Evolutionary conservation across 1,140 invertebrate genomes (phyloP).

Genomic region (Drosophila nigromelanica): DNA sequence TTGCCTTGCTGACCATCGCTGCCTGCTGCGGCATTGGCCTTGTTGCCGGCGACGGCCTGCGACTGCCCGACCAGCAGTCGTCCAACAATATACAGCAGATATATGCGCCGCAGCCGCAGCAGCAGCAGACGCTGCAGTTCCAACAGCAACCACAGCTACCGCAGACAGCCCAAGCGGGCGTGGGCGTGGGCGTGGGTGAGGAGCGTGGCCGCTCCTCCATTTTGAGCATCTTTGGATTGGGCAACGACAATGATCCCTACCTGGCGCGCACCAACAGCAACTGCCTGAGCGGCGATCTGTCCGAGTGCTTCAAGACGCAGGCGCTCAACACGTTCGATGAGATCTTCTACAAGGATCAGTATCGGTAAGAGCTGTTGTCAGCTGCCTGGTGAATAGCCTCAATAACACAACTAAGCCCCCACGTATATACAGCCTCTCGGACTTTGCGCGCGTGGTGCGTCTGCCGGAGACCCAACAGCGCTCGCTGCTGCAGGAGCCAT

Average conservation of each 20-base stretch:
- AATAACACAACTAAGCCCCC: no score
- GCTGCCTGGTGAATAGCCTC: no score
- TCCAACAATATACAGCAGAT: slow-evolving; percentile 75
- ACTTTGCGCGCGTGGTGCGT: slow-evolving; percentile 88
- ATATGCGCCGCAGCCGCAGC: slow-evolving; percentile 67
- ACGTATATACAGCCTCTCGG: slow-evolving; percentile 85
- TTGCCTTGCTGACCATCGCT: slow-evolving; percentile 56
- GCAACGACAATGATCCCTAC: slow-evolving; percentile 90
- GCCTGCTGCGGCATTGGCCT: slow-evolving; percentile 37
- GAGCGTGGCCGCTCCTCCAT: slow-evolving; percentile 84
- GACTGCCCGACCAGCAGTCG: slow-evolving; percentile 85
- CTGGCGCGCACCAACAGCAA: slow-evolving; percentile 88
- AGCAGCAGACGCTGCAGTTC: slow-evolving; percentile 58
- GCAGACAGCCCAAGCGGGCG: slow-evolving; percentile 34
- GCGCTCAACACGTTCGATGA: slow-evolving; percentile 89
- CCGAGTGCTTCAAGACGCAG: slow-evolving; percentile 92
- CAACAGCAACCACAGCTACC: slow-evolving; percentile 54
- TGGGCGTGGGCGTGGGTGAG: slow-evolving; percentile 50
- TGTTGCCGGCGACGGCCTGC: slow-evolving; percentile 85
- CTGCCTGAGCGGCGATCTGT: slow-evolving; percentile 90
- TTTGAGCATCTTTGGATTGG: slow-evolving; percentile 90
- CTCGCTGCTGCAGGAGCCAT: slow-evolving; percentile 87
- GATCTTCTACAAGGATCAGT: slow-evolving; percentile 88
- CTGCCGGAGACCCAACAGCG: slow-evolving; percentile 87
- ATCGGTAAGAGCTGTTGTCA: slow-evolving; percentile 83